These are phyloP conservation scores for Chionodraco myersi DNA, from an alignment of 2,113 vertebrate species.

Conservation along the genomic window DNA sequence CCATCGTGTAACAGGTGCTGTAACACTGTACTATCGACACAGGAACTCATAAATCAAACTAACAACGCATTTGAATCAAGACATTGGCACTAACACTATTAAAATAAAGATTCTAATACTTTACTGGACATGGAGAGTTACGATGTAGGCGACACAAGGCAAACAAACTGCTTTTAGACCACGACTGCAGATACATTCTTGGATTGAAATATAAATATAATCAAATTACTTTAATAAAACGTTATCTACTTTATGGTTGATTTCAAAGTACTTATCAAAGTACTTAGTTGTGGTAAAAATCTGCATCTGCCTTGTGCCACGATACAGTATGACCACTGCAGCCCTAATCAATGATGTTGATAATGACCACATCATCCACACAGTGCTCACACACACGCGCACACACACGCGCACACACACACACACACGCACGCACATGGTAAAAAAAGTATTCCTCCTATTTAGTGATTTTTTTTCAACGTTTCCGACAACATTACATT, in stretches of 20 bases:
- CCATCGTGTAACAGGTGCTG: slow-evolving; percentile 2
- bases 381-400: background rate
- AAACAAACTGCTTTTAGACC: slow-evolving; percentile 1
- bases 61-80: slow-evolving; percentile 33
- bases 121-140: slow-evolving; percentile 35
- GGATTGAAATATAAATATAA: background rate
- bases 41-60: background rate
- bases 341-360: slow-evolving; percentile 26
- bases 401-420: too few relatives aligned
- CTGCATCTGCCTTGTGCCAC: slow-evolving; percentile 42
- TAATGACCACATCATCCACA: slow-evolving; percentile 39
- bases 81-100: slow-evolving; percentile 60
- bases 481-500: slow-evolving; percentile 62
- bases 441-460: slow-evolving; percentile 51
- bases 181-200: slow-evolving; percentile 7
- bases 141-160: slow-evolving; percentile 50
- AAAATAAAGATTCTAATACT: slow-evolving; percentile 59
- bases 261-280: background rate
- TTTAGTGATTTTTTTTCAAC: slow-evolving; percentile 21
- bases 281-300: background rate
- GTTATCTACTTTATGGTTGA: too few relatives aligned
- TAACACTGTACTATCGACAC: slow-evolving; percentile 51
- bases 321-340: slow-evolving; percentile 33
- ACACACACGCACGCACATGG: background rate
- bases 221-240: too few relatives aligned